These are phyloP conservation scores for Cantharis rustica DNA, from an alignment of 2,888 invertebrate genomes.

Conservation along the genomic window DNA sequence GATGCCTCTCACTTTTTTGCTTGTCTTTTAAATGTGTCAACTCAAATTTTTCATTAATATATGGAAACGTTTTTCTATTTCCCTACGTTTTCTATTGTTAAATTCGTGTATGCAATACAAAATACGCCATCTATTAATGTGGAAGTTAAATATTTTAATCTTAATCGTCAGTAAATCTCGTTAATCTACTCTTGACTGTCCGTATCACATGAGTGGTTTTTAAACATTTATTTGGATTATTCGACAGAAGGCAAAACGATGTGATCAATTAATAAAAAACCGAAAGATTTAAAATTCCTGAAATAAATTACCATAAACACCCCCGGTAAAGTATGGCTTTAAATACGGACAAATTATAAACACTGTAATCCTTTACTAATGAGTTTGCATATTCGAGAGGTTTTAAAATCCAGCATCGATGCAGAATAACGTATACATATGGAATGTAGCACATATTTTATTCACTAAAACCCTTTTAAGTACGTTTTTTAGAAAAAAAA, in stretches of 20 bases:
- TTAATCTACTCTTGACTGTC: too few relatives aligned
- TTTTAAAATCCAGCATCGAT: constrained; percentile 1
- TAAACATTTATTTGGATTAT: too few relatives aligned
- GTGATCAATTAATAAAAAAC: background rate
- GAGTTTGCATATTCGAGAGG: constrained; percentile 9
- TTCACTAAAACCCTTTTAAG: background rate
- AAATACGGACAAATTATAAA: background rate
- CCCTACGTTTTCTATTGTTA: constrained; percentile 5
- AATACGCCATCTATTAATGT: background rate
- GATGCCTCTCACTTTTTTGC: constrained; percentile 23
- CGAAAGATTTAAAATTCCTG: background rate
- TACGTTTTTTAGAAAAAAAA: background rate
- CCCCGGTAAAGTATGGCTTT: background rate
- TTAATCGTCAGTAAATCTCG: too few relatives aligned
- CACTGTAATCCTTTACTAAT: constrained; percentile 8
- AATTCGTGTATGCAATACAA: background rate
- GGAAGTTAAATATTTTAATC: too few relatives aligned
- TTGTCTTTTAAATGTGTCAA: constrained; percentile 18
- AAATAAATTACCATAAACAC: background rate
- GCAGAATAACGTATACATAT: background rate
- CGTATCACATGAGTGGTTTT: too few relatives aligned
- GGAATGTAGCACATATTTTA: background rate
- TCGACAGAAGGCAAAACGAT: too few relatives aligned
- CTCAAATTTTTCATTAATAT: constrained; percentile 18
- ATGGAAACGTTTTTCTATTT: constrained; percentile 13